A percentile compares a stretch with the other conserved stretches of the same genome.
Evolutionary conservation across 2,797 vertebrate species (phyloP).

Genomic region (Rhincodon typus): DNA sequence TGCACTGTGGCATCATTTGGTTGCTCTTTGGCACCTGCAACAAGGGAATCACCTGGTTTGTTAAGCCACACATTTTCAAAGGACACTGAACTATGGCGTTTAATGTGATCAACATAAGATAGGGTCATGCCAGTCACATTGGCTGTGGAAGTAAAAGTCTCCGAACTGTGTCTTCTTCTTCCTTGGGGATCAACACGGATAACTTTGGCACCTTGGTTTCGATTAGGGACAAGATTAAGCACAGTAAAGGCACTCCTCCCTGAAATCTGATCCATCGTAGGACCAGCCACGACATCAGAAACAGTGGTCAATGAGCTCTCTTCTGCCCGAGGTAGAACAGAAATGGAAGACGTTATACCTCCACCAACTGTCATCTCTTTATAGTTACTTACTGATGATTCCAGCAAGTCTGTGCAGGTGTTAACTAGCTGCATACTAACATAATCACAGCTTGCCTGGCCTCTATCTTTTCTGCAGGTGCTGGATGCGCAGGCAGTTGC

Average conservation of each 20-base stretch:
- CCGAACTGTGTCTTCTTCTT: constrained; percentile 70
- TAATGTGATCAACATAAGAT: constrained; percentile 58
- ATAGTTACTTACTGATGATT: constrained; percentile 55
- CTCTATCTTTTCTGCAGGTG: constrained; percentile 38
- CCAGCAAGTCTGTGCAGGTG: constrained; percentile 53
- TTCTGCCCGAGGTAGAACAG: constrained; percentile 42
- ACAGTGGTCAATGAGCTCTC: constrained; percentile 39
- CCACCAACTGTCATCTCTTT: constrained; percentile 53
- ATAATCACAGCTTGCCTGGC: constrained; percentile 56
- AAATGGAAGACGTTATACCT: constrained; percentile 45
- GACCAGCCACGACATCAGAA: constrained; percentile 45
- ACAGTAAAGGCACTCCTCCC: constrained; percentile 66
- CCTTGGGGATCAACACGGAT: constrained; percentile 71
- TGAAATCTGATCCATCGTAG: constrained; percentile 54
- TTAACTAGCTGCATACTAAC: constrained; percentile 61
- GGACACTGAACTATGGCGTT: constrained; percentile 73
- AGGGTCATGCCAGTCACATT: constrained; percentile 47
- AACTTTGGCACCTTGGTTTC: constrained; percentile 72
- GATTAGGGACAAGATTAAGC: constrained; percentile 60
- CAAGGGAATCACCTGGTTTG: constrained; percentile 55
- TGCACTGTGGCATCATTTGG: constrained; percentile 42
- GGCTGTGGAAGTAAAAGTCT: constrained; percentile 69
- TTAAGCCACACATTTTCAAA: constrained; percentile 74
- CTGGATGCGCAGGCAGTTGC: constrained; percentile 42
- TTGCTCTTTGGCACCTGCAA: constrained; percentile 45